phyloP scores from a whole-genome alignment of 2,888 invertebrate genomes.

The Boloria selene region DNA sequence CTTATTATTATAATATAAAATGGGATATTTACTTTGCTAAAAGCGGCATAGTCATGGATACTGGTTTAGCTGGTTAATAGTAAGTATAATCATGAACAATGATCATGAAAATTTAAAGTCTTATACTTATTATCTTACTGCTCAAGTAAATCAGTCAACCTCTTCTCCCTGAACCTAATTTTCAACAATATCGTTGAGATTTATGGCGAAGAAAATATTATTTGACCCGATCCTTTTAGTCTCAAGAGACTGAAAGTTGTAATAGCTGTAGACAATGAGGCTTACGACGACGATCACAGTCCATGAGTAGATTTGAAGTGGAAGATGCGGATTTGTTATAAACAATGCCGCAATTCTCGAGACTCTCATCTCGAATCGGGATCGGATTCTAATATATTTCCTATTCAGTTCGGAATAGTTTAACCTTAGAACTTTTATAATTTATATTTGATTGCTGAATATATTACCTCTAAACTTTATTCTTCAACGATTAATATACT shows the following conservation, averaged over 20 bases:
- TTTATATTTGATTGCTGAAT: background rate
- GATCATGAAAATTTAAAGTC: no score
- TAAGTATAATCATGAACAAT: no score
- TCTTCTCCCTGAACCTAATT: background rate
- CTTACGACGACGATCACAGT: conserved; percentile 36
- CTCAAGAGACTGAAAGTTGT: conserved; percentile 43
- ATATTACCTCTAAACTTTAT: no score
- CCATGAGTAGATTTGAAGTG: conserved; percentile 29
- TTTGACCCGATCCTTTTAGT: conserved; percentile 34
- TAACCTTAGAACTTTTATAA: conserved; percentile 6
- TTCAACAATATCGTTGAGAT: conserved; percentile 17
- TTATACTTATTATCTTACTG: background rate
- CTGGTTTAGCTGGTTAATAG: no score
- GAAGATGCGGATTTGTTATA: conserved; percentile 34
- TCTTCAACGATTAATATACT: no score
- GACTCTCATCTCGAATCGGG: conserved; percentile 17
- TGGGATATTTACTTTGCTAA: no score
- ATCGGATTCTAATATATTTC: conserved; percentile 7
- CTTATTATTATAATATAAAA: background rate
- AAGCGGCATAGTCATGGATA: no score
- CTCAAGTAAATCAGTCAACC: background rate
- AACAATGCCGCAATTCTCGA: conserved; percentile 32
- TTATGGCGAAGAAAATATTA: conserved; percentile 29
- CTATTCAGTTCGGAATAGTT: conserved; percentile 4
- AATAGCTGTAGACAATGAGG: conserved; percentile 41